A percentile compares a stretch with the other conserved stretches of the same genome.
Evolutionary conservation across 2,797 vertebrate genomes (phyloP).

Genomic region (Phrynocephalus vlangalii): DNA sequence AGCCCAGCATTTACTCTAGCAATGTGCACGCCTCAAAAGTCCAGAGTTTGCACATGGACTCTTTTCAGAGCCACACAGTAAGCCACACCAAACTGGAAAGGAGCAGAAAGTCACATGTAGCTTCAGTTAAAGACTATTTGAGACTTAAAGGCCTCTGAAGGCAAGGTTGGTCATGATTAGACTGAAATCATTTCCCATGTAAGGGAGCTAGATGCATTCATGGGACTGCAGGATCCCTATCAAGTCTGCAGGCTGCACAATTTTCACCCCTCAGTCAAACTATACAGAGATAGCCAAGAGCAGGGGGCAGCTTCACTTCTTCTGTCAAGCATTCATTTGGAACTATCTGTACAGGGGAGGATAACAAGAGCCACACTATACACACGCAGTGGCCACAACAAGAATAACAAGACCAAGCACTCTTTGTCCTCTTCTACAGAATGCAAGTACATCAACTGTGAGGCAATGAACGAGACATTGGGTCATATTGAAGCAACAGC

Average conservation of each 20-base stretch:
- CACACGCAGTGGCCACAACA: background rate
- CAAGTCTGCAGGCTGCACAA: too few species aligned
- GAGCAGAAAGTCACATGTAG: too few species aligned
- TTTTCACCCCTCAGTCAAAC: background rate
- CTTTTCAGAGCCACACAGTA: too few species aligned
- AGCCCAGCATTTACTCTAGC: background rate
- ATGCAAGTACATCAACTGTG: background rate
- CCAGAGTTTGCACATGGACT: too few species aligned
- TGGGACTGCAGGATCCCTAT: too few species aligned
- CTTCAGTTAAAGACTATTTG: too few species aligned
- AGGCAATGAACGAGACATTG: fast-evolving
- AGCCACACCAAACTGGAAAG: too few species aligned
- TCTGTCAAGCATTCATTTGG: conserved; percentile 20
- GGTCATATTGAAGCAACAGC: background rate
- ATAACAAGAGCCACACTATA: background rate
- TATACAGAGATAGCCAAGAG: background rate
- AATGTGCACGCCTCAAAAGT: too few species aligned
- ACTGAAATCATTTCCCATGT: too few species aligned
- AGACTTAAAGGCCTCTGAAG: too few species aligned
- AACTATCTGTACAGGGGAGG: background rate
- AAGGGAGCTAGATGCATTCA: too few species aligned
- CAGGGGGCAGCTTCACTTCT: background rate
- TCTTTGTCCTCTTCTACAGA: background rate
- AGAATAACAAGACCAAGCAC: background rate
- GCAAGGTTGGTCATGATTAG: too few species aligned